A percentile compares a stretch with the other conserved stretches of the same genome.
Conservation (phyloP, 1,140 invertebrate species). For the Diorhabda sublineata region DNA sequence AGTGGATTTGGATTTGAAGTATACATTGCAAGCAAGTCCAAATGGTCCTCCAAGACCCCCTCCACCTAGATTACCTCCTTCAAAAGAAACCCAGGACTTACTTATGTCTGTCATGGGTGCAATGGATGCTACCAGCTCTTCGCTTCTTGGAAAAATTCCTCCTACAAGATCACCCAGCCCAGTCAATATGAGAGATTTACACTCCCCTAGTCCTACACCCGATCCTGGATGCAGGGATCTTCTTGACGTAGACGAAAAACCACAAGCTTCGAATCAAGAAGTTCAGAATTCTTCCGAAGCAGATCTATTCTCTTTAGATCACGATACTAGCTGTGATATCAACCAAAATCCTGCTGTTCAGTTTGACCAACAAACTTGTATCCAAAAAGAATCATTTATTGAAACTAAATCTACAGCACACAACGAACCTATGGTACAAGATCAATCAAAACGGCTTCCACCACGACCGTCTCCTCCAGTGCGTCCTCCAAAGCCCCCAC, state of each 20-base stretch:
- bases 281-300: neutral
- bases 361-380: slow-evolving; percentile 26
- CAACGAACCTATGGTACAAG: neutral
- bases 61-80: slow-evolving; percentile 53
- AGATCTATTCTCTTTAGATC: slow-evolving; percentile 6
- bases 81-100: slow-evolving; percentile 77
- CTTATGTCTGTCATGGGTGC: slow-evolving; percentile 81
- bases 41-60: slow-evolving; percentile 46
- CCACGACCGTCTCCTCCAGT: slow-evolving; percentile 49
- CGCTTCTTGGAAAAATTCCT: slow-evolving; percentile 74
- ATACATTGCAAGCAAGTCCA: slow-evolving; percentile 30
- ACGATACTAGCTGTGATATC: slow-evolving; percentile 37
- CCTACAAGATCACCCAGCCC: slow-evolving; percentile 78
- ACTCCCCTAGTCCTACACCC: slow-evolving; percentile 80
- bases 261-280: neutral
- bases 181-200: slow-evolving; percentile 70
- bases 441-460: slow-evolving; percentile 25
- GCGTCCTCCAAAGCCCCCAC: slow-evolving; percentile 25
- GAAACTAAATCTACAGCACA: slow-evolving; percentile 34
- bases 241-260: slow-evolving; percentile 53
- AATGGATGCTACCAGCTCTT: slow-evolving; percentile 82
- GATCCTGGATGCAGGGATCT: slow-evolving; percentile 66
- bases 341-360: slow-evolving; percentile 46
- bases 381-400: slow-evolving; percentile 26
- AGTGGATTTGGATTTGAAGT: slow-evolving; percentile 42